Conservation (phyloP, 2,113 vertebrate genomes). For the Hyaena hyaena region DNA sequence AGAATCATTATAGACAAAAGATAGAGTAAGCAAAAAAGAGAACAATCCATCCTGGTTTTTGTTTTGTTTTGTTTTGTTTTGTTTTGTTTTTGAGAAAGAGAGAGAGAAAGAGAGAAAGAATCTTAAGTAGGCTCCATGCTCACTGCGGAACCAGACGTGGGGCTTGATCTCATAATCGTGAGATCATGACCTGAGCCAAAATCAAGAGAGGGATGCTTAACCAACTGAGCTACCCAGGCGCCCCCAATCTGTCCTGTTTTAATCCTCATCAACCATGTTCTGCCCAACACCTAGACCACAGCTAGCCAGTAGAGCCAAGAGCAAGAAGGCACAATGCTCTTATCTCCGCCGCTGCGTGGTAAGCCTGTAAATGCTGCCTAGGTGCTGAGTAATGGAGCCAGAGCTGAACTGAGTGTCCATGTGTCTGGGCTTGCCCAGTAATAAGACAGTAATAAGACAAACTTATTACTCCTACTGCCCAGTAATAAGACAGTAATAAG, state of each 20-base stretch:
- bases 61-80: no score
- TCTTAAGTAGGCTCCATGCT: no score
- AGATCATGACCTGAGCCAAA: no score
- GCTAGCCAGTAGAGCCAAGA: background rate
- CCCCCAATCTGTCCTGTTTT: background rate
- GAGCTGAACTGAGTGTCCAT: background rate
- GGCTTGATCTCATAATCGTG: no score
- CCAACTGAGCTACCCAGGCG: no score
- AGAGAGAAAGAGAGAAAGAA: no score
- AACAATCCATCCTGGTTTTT: background rate
- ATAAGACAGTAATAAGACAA: no score
- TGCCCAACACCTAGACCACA: background rate
- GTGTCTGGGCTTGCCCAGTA: background rate
- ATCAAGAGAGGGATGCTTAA: no score
- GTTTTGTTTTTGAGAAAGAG: no score
- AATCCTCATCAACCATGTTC: background rate
- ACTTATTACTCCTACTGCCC: no score
- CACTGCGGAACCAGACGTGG: no score
- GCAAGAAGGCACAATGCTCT: background rate
- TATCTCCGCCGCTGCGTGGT: fast-evolving
- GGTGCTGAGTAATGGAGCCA: fast-evolving
- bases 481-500: no score
- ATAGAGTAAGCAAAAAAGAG: background rate
- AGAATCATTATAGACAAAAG: background rate
- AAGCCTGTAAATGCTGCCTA: background rate